Evolutionary conservation across 2,113 vertebrate genomes (phyloP), one percentile per base, ranked within the genome.

Genomic region (Macquaria ambigua): DNA sequence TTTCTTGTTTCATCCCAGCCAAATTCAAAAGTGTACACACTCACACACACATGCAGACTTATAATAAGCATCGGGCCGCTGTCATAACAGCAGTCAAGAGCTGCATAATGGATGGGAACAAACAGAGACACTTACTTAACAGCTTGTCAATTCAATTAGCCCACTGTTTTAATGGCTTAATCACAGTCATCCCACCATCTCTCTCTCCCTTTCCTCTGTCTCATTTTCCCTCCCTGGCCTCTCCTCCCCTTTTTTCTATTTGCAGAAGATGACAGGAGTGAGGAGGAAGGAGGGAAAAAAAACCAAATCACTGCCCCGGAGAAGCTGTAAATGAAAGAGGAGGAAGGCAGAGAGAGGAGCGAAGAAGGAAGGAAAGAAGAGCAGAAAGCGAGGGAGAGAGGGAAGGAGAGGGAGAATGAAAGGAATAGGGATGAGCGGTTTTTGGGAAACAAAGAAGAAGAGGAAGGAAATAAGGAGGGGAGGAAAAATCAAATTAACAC

Each of bases 81-180:
- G 87, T 83, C 89, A 80, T 71, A 83, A 82, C 85, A 80, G 56
- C 75, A 82, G 75, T 90, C 83, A 84, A 48, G 64, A 79, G 50
- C 73, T 82, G 67, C 89, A 90, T 86, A 83, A 90, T 83, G 76
- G 81, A 83, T 78, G 70, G 77, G 70, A 91, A 81, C 84, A 64
- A 90, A 87, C 66, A 72, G 53, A 90, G 84, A 77, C 85, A 83
- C 90, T 84, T 78, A 90, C 83, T 92, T 89, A 81, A 85, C 81
- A 91, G 90, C 82, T 85, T 88, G 82, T 92, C 89, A 85, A 63
- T 93, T 88, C 78, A 93, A 86, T 90, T 92, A 91, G 76, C 66
- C 52, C 2, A 77, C 78, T 78, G 82, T 88, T 89, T 84, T 84
- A 89, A 92, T 77, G 80, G 53, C 61, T 93, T 87, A 72, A 91